These are phyloP conservation scores for Gymnocephalus cernua DNA, from an alignment of 2,113 vertebrate species.

Conservation along the genomic window DNA sequence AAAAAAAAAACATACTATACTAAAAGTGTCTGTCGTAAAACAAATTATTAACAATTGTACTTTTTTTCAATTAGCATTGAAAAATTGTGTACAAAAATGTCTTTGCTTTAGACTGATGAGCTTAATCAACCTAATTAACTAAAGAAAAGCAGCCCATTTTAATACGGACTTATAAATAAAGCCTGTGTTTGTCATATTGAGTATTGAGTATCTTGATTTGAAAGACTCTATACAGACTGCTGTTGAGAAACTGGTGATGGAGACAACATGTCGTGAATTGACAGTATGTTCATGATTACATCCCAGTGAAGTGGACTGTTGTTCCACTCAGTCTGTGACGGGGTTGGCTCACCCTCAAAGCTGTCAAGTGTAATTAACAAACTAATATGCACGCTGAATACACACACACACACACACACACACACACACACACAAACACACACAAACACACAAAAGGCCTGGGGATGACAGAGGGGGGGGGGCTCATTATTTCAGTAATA, in stretches of 20 bases:
- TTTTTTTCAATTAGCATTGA: background rate
- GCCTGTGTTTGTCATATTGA: background rate
- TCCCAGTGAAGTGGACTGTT: conserved; percentile 63
- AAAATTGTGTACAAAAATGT: background rate
- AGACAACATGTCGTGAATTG: conserved; percentile 26
- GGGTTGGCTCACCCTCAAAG: conserved; percentile 68
- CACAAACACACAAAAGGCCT: conserved; percentile 45
- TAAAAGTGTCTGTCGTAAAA: background rate
- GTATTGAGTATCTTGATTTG: background rate
- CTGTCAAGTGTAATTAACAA: conserved; percentile 84
- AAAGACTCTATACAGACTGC: background rate
- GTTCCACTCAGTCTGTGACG: conserved; percentile 62
- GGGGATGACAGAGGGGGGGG: conserved; percentile 40
- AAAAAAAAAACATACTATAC: background rate
- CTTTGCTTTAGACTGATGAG: background rate
- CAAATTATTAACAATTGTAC: background rate
- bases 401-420: conserved; percentile 49
- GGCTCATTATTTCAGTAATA: conserved; percentile 76
- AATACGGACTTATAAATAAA: too few relatives aligned
- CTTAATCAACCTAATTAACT: background rate
- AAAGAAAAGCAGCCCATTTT: background rate
- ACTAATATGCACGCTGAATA: conserved; percentile 52
- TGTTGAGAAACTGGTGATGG: background rate
- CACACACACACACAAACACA: conserved; percentile 49
- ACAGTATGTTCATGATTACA: conserved; percentile 22